A percentile compares a stretch with the other conserved stretches of the same genome.
phyloP scores from a whole-genome alignment of 2,113 vertebrate genomes.

The Epinephelus cyanopodus region DNA sequence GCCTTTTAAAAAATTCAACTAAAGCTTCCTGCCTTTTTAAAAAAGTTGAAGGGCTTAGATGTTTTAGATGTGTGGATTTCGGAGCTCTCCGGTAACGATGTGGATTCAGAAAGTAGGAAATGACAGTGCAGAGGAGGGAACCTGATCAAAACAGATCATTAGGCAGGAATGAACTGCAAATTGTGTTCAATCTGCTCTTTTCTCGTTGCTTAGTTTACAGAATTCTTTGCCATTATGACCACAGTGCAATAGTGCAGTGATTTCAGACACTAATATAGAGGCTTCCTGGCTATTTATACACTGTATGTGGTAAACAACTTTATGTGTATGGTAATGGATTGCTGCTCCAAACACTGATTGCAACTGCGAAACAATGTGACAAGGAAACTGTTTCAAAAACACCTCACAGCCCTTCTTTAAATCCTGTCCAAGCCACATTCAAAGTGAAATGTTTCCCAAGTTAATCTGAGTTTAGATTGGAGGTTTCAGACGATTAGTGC shows the following conservation, averaged over 20 bases:
- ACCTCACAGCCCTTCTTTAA: background rate
- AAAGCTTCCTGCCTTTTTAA: constrained; percentile 23
- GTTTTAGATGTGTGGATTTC: constrained; percentile 32
- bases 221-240: background rate
- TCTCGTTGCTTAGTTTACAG: background rate
- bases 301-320: background rate
- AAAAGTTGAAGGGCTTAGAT: constrained; percentile 15
- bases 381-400: background rate
- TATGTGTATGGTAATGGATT: background rate
- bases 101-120: background rate
- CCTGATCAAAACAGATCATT: background rate
- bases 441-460: constrained; percentile 34
- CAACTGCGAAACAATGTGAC: background rate
- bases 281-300: background rate
- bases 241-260: background rate
- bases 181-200: background rate
- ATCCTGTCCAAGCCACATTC: constrained; percentile 1
- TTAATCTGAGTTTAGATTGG: constrained; percentile 18
- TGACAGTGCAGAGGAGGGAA: background rate
- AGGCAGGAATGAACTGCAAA: background rate
- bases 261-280: background rate
- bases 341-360: background rate
- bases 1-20: constrained; percentile 18
- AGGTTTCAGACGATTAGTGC: constrained; percentile 38
- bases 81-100: background rate